Conservation (phyloP, 1,140 invertebrate species). For the Rhysida immarginata region DNA sequence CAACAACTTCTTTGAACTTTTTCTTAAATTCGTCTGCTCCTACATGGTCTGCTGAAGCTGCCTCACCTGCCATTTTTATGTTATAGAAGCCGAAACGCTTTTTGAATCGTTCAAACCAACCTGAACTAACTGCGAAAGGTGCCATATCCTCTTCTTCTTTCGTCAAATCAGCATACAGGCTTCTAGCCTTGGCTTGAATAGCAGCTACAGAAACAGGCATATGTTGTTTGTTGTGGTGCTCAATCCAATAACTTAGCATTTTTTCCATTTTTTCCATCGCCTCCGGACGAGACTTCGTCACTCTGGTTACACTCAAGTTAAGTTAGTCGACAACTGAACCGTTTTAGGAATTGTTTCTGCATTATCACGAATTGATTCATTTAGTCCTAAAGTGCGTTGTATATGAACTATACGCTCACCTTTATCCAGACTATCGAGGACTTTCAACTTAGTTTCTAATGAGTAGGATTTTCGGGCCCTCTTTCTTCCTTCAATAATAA, state of each 20-base stretch:
- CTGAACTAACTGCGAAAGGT: not conserved
- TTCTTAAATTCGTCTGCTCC: constrained; percentile 23
- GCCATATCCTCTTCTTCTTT: not conserved
- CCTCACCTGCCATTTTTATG: constrained; percentile 21
- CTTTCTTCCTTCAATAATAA: not conserved
- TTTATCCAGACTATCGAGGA: not conserved
- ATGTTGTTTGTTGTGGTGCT: too few relatives aligned
- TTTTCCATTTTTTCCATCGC: not conserved
- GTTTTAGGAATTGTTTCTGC: not conserved
- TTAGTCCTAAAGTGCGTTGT: not conserved
- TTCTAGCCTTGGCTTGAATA: not conserved
- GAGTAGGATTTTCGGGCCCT: not conserved
- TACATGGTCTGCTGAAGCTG: constrained; percentile 23
- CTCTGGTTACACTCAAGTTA: too few relatives aligned
- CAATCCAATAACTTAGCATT: not conserved
- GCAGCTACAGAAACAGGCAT: not conserved
- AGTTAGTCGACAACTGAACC: not conserved
- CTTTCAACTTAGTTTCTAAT: not conserved
- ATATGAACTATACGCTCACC: not conserved
- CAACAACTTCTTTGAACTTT: constrained; percentile 26
- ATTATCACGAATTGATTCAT: not conserved
- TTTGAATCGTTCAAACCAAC: not conserved
- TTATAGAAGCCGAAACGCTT: not conserved
- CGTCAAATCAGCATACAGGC: not conserved
- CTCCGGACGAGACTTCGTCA: not conserved